Conservation (phyloP, 2,888 invertebrate species). For the Tricholauxania praeusta region DNA sequence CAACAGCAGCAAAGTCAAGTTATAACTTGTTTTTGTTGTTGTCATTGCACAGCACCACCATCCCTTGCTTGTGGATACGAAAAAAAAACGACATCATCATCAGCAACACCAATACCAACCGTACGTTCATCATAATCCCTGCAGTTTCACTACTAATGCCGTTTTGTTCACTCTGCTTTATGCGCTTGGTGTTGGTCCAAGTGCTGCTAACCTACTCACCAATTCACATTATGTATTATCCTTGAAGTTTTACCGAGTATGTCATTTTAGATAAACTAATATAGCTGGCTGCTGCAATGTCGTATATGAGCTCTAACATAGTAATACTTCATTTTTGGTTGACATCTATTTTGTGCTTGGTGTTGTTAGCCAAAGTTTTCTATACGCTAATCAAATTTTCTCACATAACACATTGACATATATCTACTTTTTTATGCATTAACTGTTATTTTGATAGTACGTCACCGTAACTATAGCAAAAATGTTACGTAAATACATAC, state of each 20-base stretch:
- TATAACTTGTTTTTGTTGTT: no score
- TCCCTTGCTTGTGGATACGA: no score
- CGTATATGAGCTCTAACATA: no score
- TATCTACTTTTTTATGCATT: no score
- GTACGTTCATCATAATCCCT: slow-evolving; percentile 1
- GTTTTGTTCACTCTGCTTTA: not conserved
- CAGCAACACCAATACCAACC: slow-evolving; percentile 12
- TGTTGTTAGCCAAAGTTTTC: no score
- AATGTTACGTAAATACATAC: no score
- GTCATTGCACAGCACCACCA: not conserved
- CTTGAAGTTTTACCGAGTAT: slow-evolving; percentile 31
- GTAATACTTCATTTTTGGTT: no score
- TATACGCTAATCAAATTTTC: no score
- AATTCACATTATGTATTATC: slow-evolving; percentile 11
- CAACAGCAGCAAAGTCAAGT: not conserved
- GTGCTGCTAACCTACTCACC: not conserved
- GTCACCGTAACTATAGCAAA: no score
- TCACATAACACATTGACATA: no score
- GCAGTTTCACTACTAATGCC: slow-evolving; percentile 1
- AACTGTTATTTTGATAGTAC: no score
- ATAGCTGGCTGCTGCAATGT: not conserved
- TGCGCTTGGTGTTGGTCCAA: not conserved
- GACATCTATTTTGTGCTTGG: no score
- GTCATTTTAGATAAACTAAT: slow-evolving; percentile 23
- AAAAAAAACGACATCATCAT: not conserved